A percentile compares a stretch with the other conserved stretches of the same genome.
phyloP scores from a whole-genome alignment of 2,797 vertebrate species.

The Tadarida brasiliensis region DNA sequence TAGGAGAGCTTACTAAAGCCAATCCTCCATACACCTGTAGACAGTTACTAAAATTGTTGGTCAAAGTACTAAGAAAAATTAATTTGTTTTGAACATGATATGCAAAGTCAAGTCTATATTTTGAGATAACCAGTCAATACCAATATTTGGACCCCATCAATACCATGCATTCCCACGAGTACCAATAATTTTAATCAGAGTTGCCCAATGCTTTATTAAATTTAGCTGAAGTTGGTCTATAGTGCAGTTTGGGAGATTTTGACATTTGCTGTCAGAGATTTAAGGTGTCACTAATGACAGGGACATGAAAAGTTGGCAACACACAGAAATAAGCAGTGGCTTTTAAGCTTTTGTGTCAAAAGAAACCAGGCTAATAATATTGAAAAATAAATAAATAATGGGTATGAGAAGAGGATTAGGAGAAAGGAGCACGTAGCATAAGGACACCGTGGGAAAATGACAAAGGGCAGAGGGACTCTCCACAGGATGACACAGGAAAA shows the following conservation, averaged over 20 bases:
- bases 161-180: not conserved
- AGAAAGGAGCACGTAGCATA: not conserved
- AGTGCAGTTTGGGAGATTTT: slow-evolving; percentile 65
- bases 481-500: not conserved
- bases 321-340: slow-evolving; percentile 59
- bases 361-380: slow-evolving; percentile 67
- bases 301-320: slow-evolving; percentile 70
- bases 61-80: not conserved
- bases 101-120: not conserved
- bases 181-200: slow-evolving; percentile 50
- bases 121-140: not conserved
- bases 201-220: slow-evolving; percentile 32
- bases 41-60: not conserved
- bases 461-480: not conserved
- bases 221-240: slow-evolving; percentile 48
- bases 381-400: slow-evolving; percentile 59
- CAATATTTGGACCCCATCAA: not conserved
- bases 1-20: not conserved
- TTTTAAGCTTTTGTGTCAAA: slow-evolving; percentile 68
- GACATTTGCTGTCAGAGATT: slow-evolving; percentile 78
- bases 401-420: slow-evolving; percentile 38
- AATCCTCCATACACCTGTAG: not conserved
- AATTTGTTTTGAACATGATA: not conserved
- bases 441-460: not conserved
- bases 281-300: slow-evolving; percentile 70